Percentiles rank a stretch among this genome's conserved stretches.
Conservation (phyloP, 2,797 vertebrate species). For the Acomys russatus region DNA sequence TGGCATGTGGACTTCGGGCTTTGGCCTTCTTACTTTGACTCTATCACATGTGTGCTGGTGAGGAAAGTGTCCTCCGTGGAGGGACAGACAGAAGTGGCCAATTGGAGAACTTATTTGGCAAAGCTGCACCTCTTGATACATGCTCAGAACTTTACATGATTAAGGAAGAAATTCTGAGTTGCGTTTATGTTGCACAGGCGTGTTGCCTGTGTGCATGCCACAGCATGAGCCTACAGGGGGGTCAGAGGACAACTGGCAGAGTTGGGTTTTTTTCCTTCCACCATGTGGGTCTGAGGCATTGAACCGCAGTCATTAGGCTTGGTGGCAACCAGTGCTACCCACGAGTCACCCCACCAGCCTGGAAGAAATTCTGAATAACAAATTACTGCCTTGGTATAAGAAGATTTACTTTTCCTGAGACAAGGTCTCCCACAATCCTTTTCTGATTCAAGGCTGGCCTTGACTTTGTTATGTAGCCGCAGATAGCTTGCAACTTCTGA, state of each 20-base stretch:
- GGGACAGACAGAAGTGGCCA: background rate
- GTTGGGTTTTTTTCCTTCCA: background rate
- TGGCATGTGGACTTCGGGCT: fast-evolving
- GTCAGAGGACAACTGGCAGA: background rate
- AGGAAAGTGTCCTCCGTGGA: background rate
- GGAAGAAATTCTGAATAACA: background rate
- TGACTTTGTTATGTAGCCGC: background rate
- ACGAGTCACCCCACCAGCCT: background rate
- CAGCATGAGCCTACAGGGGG: background rate
- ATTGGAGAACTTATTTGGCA: background rate
- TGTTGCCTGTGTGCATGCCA: background rate
- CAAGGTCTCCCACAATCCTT: background rate
- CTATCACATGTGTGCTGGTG: too few relatives aligned
- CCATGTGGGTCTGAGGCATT: background rate
- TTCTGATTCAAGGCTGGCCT: background rate
- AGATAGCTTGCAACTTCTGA: background rate
- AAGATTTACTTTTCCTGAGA: background rate
- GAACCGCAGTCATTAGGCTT: background rate
- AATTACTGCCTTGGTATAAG: background rate
- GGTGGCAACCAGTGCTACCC: background rate
- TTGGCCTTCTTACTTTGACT: background rate
- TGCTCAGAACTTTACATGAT: background rate
- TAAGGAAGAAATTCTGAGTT: background rate
- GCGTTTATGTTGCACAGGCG: background rate
- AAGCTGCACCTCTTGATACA: fast-evolving